These are phyloP conservation scores for Entelurus aequoreus DNA, from an alignment of 2,113 vertebrate species.

Conservation along the genomic window DNA sequence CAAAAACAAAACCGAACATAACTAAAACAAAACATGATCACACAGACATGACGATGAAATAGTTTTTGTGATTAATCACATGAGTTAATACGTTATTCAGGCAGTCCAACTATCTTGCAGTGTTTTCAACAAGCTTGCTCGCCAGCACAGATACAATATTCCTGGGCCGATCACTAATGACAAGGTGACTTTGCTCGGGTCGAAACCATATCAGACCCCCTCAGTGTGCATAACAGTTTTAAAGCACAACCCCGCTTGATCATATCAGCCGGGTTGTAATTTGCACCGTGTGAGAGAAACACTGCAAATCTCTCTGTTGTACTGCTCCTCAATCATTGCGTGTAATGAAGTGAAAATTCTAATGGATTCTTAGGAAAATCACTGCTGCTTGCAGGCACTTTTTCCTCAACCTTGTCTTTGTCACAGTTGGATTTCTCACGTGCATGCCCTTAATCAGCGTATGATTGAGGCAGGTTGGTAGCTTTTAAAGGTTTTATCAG, in stretches of 20 bases:
- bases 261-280: conserved; percentile 13
- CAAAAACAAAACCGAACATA: too few relatives aligned
- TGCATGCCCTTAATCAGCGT: conserved; percentile 14
- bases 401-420: conserved; percentile 19
- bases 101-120: too few relatives aligned
- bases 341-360: conserved; percentile 32
- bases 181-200: conserved; percentile 32
- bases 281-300: background rate
- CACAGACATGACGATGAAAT: too few relatives aligned
- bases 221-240: conserved; percentile 11
- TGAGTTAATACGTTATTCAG: too few relatives aligned
- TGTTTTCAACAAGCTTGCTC: background rate
- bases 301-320: background rate
- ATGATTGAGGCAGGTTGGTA: background rate
- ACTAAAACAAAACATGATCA: too few relatives aligned
- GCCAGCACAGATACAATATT: background rate
- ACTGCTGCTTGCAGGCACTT: background rate
- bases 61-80: too few relatives aligned
- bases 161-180: background rate
- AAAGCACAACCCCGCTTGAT: conserved; percentile 15
- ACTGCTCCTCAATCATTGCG: conserved; percentile 11
- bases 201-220: conserved; percentile 13
- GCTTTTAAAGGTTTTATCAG: too few relatives aligned
- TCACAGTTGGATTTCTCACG: conserved; percentile 29
- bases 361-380: conserved; percentile 15